Evolutionary conservation across 2,113 vertebrate genomes (phyloP).

Genomic region (Muntiacus muntjak): DNA sequence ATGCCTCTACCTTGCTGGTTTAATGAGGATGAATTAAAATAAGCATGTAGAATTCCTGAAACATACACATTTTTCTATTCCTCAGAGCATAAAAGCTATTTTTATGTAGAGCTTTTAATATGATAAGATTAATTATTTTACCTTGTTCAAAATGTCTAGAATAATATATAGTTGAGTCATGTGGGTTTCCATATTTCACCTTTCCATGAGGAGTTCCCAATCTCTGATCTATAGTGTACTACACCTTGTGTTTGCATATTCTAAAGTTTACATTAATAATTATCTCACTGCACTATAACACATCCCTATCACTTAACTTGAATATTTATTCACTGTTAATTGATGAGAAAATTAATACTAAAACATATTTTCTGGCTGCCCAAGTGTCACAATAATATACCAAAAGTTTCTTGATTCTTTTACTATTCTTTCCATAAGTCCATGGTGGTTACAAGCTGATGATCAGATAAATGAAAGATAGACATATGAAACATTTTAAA

Average conservation of each 20-base stretch:
- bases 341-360: neutral
- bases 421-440: neutral
- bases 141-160: neutral
- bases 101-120: neutral
- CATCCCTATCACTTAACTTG: neutral
- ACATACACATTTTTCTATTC: neutral
- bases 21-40: neutral
- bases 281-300: neutral
- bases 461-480: neutral
- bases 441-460: neutral
- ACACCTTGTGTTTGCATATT: neutral
- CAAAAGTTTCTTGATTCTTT: neutral
- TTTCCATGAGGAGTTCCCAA: neutral
- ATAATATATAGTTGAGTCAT: neutral
- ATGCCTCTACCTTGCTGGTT: neutral
- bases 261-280: slow-evolving; percentile 19
- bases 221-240: neutral
- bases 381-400: neutral
- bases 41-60: neutral
- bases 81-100: neutral
- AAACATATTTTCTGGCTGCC: neutral
- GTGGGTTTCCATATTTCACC: neutral
- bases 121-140: neutral
- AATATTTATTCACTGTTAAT: slow-evolving; percentile 20
- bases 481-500: neutral